phyloP scores from a whole-genome alignment of 2,113 vertebrate species.

The Tragelaphus scriptus region DNA sequence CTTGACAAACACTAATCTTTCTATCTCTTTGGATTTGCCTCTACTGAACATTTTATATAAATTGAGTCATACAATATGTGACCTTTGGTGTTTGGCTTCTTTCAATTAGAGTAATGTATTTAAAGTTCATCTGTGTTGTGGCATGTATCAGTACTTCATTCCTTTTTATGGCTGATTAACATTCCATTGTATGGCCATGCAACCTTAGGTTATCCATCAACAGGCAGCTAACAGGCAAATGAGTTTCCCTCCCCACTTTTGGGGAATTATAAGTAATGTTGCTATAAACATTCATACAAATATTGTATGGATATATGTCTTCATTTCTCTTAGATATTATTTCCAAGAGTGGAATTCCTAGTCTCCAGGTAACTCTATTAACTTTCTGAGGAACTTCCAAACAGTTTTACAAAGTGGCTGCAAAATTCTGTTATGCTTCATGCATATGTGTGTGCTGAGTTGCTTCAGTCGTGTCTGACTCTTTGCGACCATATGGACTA shows the following conservation, averaged over 20 bases:
- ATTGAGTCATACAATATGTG: background rate
- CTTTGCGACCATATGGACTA: background rate
- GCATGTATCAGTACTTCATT: background rate
- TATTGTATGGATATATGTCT: background rate
- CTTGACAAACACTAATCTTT: background rate
- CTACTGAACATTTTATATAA: background rate
- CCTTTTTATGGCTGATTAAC: background rate
- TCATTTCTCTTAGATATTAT: background rate
- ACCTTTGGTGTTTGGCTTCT: background rate
- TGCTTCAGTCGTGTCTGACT: background rate
- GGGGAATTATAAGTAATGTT: background rate
- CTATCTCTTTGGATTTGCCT: background rate
- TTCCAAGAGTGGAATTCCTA: background rate
- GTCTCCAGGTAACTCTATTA: background rate
- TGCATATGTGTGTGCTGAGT: background rate
- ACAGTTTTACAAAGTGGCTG: background rate
- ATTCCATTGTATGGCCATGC: background rate
- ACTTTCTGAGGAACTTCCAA: background rate
- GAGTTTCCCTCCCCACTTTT: background rate
- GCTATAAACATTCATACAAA: background rate
- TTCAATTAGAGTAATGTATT: background rate
- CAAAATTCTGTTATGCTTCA: background rate
- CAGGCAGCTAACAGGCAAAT: background rate
- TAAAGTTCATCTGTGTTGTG: background rate
- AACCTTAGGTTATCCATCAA: background rate